A percentile compares a stretch with the other conserved stretches of the same genome.
phyloP scores from a whole-genome alignment of 2,113 vertebrate genomes.

The Crypturellus undulatus region DNA sequence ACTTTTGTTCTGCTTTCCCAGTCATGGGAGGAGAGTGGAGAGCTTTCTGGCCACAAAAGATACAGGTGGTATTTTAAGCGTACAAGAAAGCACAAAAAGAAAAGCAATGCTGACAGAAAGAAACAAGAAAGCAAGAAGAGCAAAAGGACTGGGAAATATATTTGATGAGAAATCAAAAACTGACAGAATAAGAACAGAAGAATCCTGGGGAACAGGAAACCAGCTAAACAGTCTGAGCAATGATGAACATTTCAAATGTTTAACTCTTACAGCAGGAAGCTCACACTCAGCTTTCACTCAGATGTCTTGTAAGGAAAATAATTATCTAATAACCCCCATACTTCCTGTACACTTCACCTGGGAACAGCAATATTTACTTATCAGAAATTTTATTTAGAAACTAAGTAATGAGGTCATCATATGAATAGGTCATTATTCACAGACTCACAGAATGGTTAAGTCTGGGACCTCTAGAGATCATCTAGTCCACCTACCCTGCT shows the following conservation, averaged over 20 bases:
- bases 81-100: neutral
- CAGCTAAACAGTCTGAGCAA: neutral
- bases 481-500: no score
- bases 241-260: neutral
- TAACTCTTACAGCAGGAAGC: neutral
- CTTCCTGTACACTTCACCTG: neutral
- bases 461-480: no score
- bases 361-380: neutral
- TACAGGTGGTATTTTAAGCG: neutral
- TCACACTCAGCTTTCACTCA: neutral
- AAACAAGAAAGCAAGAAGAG: neutral
- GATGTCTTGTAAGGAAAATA: neutral
- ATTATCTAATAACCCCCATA: neutral
- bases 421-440: neutral
- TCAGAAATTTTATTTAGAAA: slow-evolving; percentile 6
- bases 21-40: neutral
- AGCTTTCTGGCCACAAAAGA: neutral
- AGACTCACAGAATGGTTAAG: no score
- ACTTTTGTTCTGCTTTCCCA: neutral
- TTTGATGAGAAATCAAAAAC: neutral
- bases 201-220: neutral
- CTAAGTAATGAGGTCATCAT: neutral
- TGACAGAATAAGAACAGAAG: neutral
- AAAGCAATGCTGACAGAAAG: neutral
- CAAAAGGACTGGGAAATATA: neutral